phyloP scores from a whole-genome alignment of 2,888 invertebrate species.

The Dasypogon diadema region DNA sequence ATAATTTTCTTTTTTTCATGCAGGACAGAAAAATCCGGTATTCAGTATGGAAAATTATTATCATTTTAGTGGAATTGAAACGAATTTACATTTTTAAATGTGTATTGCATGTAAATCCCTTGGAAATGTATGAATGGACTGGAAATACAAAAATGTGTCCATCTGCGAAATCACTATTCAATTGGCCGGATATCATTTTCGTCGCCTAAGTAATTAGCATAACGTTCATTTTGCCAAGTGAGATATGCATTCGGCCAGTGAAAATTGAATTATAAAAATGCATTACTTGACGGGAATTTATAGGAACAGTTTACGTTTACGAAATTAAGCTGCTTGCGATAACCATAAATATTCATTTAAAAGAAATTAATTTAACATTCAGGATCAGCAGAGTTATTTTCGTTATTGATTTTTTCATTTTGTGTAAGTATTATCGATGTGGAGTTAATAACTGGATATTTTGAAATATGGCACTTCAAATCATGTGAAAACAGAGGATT shows the following conservation, averaged over 20 bases:
- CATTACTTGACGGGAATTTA: constrained; percentile 22
- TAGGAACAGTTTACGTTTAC: constrained; percentile 3
- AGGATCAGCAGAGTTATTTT: background rate
- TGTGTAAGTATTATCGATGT: too few species aligned
- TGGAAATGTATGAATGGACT: background rate
- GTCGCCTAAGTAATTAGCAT: constrained; percentile 48
- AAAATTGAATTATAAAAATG: constrained; percentile 37
- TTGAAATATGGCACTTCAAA: too few species aligned
- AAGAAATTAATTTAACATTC: background rate
- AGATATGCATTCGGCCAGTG: constrained; percentile 25
- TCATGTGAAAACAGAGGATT: too few species aligned
- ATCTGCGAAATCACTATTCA: constrained; percentile 37
- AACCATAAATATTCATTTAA: constrained; percentile 38
- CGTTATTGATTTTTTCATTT: too few species aligned
- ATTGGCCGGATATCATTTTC: constrained; percentile 41
- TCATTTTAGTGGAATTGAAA: constrained; percentile 41
- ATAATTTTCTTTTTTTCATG: too few species aligned
- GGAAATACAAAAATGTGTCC: constrained; percentile 22
- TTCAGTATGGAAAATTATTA: constrained; percentile 31
- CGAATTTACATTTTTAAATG: constrained; percentile 41
- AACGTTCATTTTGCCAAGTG: constrained; percentile 15
- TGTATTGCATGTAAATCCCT: constrained; percentile 2
- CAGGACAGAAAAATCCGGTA: background rate
- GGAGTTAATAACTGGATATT: too few species aligned
- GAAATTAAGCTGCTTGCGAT: constrained; percentile 6